These are phyloP conservation scores for Notoglanidium macrostoma DNA, from an alignment of 2,797 vertebrate species.

Conservation along the genomic window DNA sequence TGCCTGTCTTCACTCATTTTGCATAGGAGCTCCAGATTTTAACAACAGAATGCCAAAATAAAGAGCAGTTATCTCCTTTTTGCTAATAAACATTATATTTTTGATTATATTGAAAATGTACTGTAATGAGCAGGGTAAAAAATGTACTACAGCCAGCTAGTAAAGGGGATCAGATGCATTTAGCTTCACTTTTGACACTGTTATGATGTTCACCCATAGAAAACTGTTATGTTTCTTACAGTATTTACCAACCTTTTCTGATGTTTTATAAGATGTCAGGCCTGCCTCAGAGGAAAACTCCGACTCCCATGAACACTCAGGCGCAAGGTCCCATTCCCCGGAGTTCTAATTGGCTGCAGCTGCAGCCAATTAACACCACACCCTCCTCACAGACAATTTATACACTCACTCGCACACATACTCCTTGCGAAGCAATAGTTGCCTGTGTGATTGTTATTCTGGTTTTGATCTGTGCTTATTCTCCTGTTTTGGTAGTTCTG, in stretches of 20 bases:
- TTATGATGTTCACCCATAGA: not conserved
- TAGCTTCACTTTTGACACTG: not conserved
- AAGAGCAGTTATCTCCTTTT: not conserved
- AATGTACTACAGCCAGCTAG: not conserved
- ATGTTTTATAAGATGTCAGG: not conserved
- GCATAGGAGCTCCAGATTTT: not conserved
- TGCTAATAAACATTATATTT: not conserved
- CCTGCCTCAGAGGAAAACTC: no score
- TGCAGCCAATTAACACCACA: no score
- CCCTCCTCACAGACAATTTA: no score
- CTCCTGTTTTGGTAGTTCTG: not conserved
- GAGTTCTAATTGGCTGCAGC: no score
- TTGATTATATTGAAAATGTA: not conserved
- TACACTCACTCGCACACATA: no score
- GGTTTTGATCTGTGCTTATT: no score
- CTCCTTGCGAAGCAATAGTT: no score
- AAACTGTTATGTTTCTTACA: not conserved
- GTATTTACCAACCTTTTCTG: not conserved
- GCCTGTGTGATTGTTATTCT: no score
- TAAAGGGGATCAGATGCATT: not conserved
- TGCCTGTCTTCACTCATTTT: no score
- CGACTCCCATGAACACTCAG: no score
- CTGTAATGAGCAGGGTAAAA: not conserved
- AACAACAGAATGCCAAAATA: not conserved
- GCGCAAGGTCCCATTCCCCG: no score